Conservation (phyloP, 2,113 vertebrate genomes). For the Brachypodius melanocephalos region DNA sequence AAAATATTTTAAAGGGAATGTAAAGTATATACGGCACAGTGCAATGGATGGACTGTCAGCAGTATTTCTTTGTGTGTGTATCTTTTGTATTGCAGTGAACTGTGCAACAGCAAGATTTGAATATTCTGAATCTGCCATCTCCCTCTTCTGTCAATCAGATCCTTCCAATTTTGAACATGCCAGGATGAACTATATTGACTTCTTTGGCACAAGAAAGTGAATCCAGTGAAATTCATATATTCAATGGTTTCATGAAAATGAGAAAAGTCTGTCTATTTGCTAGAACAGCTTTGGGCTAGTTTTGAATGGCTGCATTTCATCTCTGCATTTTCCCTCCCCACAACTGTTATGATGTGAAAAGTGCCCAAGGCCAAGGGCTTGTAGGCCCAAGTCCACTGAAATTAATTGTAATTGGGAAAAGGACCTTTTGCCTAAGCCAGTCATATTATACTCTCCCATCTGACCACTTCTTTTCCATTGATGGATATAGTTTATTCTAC, state of each 20-base stretch:
- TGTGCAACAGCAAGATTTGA: constrained; percentile 59
- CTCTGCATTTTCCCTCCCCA: constrained; percentile 63
- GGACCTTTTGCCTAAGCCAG: constrained; percentile 48
- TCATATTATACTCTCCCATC: constrained; percentile 11
- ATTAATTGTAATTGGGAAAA: constrained; percentile 61
- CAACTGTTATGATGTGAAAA: constrained; percentile 70
- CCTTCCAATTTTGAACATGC: constrained; percentile 68
- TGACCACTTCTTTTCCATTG: constrained; percentile 44
- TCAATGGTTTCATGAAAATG: constrained; percentile 69
- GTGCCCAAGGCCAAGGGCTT: constrained; percentile 65
- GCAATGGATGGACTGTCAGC: constrained; percentile 49
- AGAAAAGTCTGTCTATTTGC: constrained; percentile 68
- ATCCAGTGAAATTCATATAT: constrained; percentile 67
- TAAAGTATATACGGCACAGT: constrained; percentile 5
- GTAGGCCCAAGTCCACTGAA: constrained; percentile 63
- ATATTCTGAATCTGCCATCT: constrained; percentile 64
- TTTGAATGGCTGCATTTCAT: constrained; percentile 67
- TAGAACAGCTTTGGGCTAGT: constrained; percentile 70
- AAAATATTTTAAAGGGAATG: background rate
- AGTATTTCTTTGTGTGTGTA: constrained; percentile 42
- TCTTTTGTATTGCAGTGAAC: constrained; percentile 45
- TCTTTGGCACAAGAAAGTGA: constrained; percentile 67
- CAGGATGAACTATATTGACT: constrained; percentile 67
- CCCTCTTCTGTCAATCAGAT: constrained; percentile 64
- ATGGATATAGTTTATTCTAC: constrained; percentile 28